Base-by-base conservation (phyloP, 2,797 vertebrate species). In the Gallinago stenura region DNA sequence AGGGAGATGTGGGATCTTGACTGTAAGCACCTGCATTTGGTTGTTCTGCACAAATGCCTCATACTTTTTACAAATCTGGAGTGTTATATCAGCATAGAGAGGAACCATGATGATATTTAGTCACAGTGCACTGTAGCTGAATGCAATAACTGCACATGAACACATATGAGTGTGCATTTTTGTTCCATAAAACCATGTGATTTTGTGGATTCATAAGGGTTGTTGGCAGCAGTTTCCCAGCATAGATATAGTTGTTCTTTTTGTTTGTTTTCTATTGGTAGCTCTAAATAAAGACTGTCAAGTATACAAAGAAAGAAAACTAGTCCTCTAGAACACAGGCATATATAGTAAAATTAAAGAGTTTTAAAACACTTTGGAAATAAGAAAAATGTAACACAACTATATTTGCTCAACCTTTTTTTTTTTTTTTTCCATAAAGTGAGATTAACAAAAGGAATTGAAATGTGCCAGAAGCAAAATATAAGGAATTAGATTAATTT, bases 401-500 rank as follows among this genome's bases (percentile, higher is more conserved):
- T 83, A 6, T 62, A 19, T 64, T 79, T 92, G 19, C 10, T 85
- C 41, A 71, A 39, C 2, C 8, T 17, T 46, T 54, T 77, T 81
- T 82, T 56, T 90, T 90, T 8, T 17, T 53, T 60, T 80, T 78
- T 80, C 50, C 89, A 14, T 75, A 24, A 89, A 72, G 6, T 22
- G 41, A 78, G 19, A 16, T n/a, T 66, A 76, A 89, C 51, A 71
- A 85, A 45, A 18, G 21, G 13, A 84, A 84, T 31, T 83, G 39
- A 93, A 90, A 94, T 43, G 20, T 87, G 58, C 22, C 60, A 65
- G 64, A 70, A 77, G 39, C 81, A 90, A 89, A 87, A 75, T 25
- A 26, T 83, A 79, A 96, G 68, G 46, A 92, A 64, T 72, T 75
- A 75, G 28, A 79, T 77, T 70, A 80, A 86, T 83, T 69, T 93